phyloP scores from a whole-genome alignment of 2,113 vertebrate species.

The Lycaon pictus region DNA sequence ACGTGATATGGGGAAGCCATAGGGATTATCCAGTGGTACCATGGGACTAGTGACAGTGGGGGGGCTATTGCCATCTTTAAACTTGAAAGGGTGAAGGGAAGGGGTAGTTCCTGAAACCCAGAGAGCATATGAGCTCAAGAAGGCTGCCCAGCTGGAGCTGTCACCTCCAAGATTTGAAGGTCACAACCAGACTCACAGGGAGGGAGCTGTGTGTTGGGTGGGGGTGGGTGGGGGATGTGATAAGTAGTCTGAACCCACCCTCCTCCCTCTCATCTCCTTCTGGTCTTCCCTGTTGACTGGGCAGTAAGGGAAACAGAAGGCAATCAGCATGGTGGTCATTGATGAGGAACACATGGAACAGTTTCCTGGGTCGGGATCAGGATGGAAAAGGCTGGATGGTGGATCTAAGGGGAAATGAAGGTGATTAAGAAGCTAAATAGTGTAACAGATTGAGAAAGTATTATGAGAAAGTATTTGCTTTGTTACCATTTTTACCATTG shows the following conservation, averaged over 20 bases:
- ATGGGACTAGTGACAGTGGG: not conserved
- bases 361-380: not conserved
- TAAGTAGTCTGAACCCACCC: too few species aligned
- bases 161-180: not conserved
- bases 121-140: not conserved
- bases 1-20: not conserved
- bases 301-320: not conserved
- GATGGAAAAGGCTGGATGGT: not conserved
- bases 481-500: conserved; percentile 33
- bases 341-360: accelerated
- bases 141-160: not conserved
- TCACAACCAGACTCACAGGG: not conserved
- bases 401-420: not conserved
- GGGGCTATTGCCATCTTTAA: not conserved
- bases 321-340: not conserved
- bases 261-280: not conserved
- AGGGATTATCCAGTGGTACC: not conserved
- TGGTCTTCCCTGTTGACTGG: not conserved
- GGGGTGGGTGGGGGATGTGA: not conserved
- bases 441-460: not conserved
- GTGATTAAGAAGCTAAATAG: not conserved
- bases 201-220: not conserved
- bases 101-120: not conserved
- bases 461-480: not conserved
- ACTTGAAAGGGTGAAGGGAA: not conserved